Evolutionary conservation across 2,888 invertebrate genomes (phyloP), one percentile per base, ranked within the genome.

Genomic region (Caradrina clavipalpis): DNA sequence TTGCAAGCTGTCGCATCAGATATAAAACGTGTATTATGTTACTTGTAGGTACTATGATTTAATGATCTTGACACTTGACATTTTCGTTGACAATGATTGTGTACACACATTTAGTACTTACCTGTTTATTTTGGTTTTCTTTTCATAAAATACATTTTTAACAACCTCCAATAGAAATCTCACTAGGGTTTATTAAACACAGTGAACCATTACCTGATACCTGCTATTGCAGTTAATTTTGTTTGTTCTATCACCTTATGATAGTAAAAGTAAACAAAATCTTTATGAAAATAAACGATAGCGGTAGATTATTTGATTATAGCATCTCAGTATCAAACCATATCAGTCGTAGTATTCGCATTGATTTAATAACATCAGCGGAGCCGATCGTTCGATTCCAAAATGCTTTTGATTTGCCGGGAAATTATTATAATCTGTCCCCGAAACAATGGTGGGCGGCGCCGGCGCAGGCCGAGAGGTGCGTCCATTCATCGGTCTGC

Each of bases 351-450:
- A 59, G 79, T 87, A 86, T 69, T 78, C 79, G 78, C 88, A 89
- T 92, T 91, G 92, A 94, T 94, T 94, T 92, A 93, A 93, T 94
- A 93, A 92, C 90, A 91, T 88, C 90, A 88, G 83, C 87, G 77
- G 77, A 87, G 88, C 87, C 92, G 91, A 93, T 93, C 90, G 91
- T 91, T 94, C 93, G 95, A 94, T 94, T 91, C 92, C 91, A 92
- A 90, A 93, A 94, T 93, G 94, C 91, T 90, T 93, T 95, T 94
- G 95, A 95, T 95, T 95, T 95, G 94, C 91, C 88, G 91, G 90
- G 88, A 91, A 94, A 95, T 94, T 95, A 95, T 94, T 91, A 90
- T 94, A 93, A 95, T 95, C 87, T 92, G 90, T 92, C 90, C 76
- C 88, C 84, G 88, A 87, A 90, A 95, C 96, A 96, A 95, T 95